Percentiles rank a stretch among this genome's conserved stretches.
Conservation (phyloP, 2,113 vertebrate species). For the Podarcis cretensis region DNA sequence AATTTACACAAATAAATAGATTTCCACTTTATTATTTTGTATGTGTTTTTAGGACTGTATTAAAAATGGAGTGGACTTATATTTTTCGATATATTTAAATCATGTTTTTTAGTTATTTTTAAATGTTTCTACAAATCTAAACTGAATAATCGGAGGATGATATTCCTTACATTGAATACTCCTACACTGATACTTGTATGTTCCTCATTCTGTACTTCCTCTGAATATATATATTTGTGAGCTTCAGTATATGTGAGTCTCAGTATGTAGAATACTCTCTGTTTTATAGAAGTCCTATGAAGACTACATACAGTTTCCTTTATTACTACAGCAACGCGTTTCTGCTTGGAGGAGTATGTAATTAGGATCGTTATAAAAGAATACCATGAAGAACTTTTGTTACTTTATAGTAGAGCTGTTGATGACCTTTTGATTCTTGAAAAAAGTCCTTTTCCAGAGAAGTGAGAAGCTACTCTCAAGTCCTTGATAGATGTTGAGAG, state of each 20-base stretch:
- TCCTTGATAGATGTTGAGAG: conserved; percentile 49
- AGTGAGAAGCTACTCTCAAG: conserved; percentile 50
- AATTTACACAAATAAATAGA: not conserved
- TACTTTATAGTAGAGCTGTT: conserved; percentile 42
- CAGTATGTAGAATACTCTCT: conserved; percentile 1
- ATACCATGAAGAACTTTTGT: conserved; percentile 55
- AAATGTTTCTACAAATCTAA: not conserved
- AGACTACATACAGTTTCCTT: not conserved
- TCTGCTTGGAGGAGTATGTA: conserved; percentile 43
- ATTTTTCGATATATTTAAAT: not conserved
- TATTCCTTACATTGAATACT: not conserved
- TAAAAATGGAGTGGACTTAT: not conserved
- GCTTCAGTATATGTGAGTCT: conserved; percentile 1
- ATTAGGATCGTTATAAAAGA: conserved; percentile 56
- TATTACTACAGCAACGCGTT: conserved; percentile 33
- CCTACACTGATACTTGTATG: not conserved
- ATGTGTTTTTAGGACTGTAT: not conserved
- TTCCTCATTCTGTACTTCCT: not conserved
- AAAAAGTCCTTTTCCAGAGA: conserved; percentile 51
- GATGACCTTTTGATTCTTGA: conserved; percentile 53
- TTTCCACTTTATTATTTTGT: not conserved
- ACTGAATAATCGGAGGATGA: not conserved
- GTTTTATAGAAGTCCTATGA: conserved; percentile 12
- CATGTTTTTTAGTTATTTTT: no score
- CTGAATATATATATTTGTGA: conserved; percentile 13